Base-by-base conservation (phyloP, 1,140 invertebrate genomes). In the Lordiphosa stackelbergi region DNA sequence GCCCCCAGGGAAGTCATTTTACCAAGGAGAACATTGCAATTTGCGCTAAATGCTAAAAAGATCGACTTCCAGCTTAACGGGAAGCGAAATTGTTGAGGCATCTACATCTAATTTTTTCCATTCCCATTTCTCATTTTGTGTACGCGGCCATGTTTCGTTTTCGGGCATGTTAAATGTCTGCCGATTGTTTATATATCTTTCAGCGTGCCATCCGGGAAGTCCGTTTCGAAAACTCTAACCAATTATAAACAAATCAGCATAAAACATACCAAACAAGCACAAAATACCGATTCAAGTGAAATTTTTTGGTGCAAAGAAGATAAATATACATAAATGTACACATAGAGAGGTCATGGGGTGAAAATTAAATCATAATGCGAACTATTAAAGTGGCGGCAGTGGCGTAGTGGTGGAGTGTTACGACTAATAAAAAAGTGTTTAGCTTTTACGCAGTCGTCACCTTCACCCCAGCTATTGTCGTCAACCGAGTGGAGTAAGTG, bases 241-340 rank as follows among this genome's bases (percentile, higher is more conserved):
- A 69, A 81, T 73, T 77, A 84, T 83, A 83, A 83, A 83, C 77
- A 83, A 83, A 83, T 83, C 77, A 83, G 69, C 69, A 83, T 84
- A 84, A 83, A 84, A 73, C 78, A 77, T 73, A 59, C 62, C 51
- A 62, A 53, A 43, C 68, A 31, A 43, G 38, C 37, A 42, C 53
- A 57, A 41, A 31, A 64, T 34, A 53, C 64, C 60, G 24, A 51
- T 57, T 37, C 56, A 49, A 62, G 47, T 53, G 62, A 66, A 72
- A 68, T 70, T 42, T 71, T 52, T 69, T 53, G 60, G 1, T 35
- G 41, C 16, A 38, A 73, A 47, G 40, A 46, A 49, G 47, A 66
- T 53, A 66, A 56, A 52, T 62, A 54, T 37, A 70, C 31, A 42
- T 56, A 56, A 43, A 49, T 42, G 61, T 28, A 46, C 34, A 24